Evolutionary conservation across 2,888 invertebrate genomes (phyloP).

Genomic region (Phortica magna): DNA sequence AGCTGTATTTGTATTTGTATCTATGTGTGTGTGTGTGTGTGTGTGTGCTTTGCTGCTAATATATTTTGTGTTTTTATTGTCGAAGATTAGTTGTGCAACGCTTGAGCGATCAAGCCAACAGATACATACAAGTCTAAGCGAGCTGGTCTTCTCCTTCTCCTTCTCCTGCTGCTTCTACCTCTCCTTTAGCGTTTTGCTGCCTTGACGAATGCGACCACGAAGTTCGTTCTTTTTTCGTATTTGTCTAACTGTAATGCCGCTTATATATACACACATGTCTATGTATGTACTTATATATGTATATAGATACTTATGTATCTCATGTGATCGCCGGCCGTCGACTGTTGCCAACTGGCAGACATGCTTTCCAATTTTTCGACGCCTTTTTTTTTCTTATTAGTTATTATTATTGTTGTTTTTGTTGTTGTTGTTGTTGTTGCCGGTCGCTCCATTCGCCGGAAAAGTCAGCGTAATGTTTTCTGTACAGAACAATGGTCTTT

Average conservation of each 20-base stretch:
- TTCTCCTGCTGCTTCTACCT: too few relatives aligned
- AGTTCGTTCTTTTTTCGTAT: neutral
- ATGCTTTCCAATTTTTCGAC: slow-evolving; percentile 11
- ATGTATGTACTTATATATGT: neutral
- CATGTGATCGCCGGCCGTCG: neutral
- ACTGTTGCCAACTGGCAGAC: slow-evolving; percentile 20
- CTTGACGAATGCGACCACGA: neutral
- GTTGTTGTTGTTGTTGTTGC: neutral
- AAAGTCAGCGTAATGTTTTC: neutral
- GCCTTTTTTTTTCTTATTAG: slow-evolving; percentile 12
- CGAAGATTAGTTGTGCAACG: slow-evolving; percentile 3
- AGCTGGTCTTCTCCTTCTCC: neutral
- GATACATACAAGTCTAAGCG: neutral
- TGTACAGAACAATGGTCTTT: neutral
- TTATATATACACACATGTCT: neutral
- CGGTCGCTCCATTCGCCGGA: neutral
- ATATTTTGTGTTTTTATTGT: neutral
- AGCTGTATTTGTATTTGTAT: slow-evolving; percentile 1
- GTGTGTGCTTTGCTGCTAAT: neutral
- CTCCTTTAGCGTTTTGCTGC: neutral
- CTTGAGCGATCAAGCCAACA: slow-evolving; percentile 27
- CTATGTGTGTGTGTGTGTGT: neutral
- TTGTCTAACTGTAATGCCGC: neutral
- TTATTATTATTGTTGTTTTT: neutral
- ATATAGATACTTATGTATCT: neutral